Conservation (phyloP, 2,797 vertebrate genomes). For the Microctenopoma stevenorrisi region DNA sequence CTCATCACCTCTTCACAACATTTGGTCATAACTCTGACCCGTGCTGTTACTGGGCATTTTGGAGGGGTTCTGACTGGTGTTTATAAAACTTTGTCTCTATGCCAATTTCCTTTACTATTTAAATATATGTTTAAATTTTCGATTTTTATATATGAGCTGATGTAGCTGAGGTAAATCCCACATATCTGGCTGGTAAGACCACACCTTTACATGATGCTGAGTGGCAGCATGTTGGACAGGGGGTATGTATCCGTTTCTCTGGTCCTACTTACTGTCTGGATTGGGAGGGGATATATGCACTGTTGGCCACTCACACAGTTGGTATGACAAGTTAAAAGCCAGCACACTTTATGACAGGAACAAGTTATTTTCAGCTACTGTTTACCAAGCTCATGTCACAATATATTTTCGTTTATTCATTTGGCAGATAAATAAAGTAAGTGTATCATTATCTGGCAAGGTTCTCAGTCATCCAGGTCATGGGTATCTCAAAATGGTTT, state of each 20-base stretch:
- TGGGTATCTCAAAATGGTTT: too few species aligned
- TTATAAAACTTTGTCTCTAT: constrained; percentile 1
- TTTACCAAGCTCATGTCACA: too few species aligned
- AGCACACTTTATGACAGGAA: neutral
- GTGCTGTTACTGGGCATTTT: constrained; percentile 5
- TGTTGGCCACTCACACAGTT: neutral
- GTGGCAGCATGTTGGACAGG: neutral
- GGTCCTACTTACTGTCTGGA: neutral
- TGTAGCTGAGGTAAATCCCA: neutral
- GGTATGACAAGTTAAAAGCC: neutral
- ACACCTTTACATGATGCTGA: neutral
- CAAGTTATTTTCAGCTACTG: neutral
- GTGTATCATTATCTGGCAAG: too few species aligned
- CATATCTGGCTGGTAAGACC: neutral
- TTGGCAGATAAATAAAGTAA: too few species aligned
- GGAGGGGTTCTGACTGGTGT: neutral
- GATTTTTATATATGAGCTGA: neutral
- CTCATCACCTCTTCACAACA: constrained; percentile 16
- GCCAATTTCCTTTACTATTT: constrained; percentile 13
- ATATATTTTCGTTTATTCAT: too few species aligned
- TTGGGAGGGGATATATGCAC: neutral
- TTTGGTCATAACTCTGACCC: neutral
- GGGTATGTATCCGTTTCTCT: too few species aligned
- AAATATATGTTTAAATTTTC: neutral
- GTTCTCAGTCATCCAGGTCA: too few species aligned